phyloP scores from a whole-genome alignment of 2,888 invertebrate genomes.

The Clanis bilineata region DNA sequence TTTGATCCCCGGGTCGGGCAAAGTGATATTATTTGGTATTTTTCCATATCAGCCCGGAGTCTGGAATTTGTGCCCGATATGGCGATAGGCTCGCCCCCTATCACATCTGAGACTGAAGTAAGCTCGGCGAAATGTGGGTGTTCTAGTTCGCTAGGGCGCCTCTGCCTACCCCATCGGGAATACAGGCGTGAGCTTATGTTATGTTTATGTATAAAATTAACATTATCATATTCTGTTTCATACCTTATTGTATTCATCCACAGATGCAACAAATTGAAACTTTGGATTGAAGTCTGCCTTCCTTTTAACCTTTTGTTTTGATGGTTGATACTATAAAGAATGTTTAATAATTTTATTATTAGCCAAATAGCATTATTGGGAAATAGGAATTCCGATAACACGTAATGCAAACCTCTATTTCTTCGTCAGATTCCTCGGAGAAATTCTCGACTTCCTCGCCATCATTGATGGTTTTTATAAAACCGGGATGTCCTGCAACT shows the following conservation, averaged over 20 bases:
- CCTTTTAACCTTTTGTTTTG: constrained; percentile 87
- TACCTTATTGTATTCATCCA: constrained; percentile 89
- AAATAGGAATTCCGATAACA: too few species aligned
- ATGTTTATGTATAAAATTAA: neutral
- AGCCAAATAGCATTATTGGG: neutral
- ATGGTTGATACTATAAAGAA: constrained; percentile 89
- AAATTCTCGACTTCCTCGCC: constrained; percentile 90
- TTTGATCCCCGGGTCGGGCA: too few species aligned
- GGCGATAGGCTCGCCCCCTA: too few species aligned
- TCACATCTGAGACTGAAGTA: too few species aligned
- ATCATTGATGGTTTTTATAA: constrained; percentile 92
- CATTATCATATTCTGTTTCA: neutral
- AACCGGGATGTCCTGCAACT: constrained; percentile 72
- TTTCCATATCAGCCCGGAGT: too few species aligned
- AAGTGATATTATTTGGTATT: too few species aligned
- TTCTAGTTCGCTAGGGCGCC: too few species aligned
- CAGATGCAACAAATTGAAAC: constrained; percentile 90
- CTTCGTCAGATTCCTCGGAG: constrained; percentile 90
- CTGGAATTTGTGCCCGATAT: too few species aligned
- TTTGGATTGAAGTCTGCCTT: constrained; percentile 90
- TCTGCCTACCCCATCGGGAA: too few species aligned
- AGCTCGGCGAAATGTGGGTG: too few species aligned
- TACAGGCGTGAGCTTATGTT: too few species aligned
- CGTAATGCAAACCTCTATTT: constrained; percentile 84
- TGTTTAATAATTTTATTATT: constrained; percentile 11